Percentiles rank a stretch among this genome's conserved stretches.
These are phyloP conservation scores for Epinephelus malabaricus DNA, from an alignment of 2,797 vertebrate genomes.

Conservation along the genomic window DNA sequence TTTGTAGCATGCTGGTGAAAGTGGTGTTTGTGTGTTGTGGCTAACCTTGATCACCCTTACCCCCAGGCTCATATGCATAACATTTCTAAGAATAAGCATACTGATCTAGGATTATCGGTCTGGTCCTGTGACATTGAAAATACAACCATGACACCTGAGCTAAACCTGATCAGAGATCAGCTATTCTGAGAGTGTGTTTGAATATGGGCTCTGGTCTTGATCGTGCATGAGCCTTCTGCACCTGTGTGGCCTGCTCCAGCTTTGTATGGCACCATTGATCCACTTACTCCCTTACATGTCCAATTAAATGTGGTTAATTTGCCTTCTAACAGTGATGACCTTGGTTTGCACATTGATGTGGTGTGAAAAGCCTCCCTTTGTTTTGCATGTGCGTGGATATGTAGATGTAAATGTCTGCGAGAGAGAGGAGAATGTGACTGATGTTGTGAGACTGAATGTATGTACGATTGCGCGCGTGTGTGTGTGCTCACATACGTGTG, in stretches of 20 bases:
- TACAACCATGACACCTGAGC: constrained; percentile 55
- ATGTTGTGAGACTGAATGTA: constrained; percentile 25
- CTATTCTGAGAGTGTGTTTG: constrained; percentile 71
- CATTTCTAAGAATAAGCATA: constrained; percentile 70
- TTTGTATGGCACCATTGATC: constrained; percentile 73
- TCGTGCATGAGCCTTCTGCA: constrained; percentile 67
- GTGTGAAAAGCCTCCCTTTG: constrained; percentile 80
- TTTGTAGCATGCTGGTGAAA: constrained; percentile 87
- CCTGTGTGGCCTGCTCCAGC: constrained; percentile 68
- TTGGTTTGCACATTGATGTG: constrained; percentile 90
- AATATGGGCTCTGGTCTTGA: constrained; percentile 73
- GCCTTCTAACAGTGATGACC: constrained; percentile 77
- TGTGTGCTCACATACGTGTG: constrained; percentile 51
- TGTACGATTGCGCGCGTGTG: constrained; percentile 25
- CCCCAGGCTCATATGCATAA: constrained; percentile 71
- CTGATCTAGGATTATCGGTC: constrained; percentile 71
- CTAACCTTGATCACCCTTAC: constrained; percentile 54
- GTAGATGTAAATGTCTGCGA: constrained; percentile 68
- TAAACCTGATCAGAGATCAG: constrained; percentile 73
- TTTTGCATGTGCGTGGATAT: constrained; percentile 84
- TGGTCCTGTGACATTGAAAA: constrained; percentile 55
- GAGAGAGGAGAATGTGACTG: constrained; percentile 53
- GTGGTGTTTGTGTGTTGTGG: constrained; percentile 70
- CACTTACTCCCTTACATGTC: constrained; percentile 79
- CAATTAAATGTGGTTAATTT: constrained; percentile 78